Percentiles rank a stretch among this genome's conserved stretches.
Evolutionary conservation across 2,797 vertebrate species (phyloP).

Genomic region (Gallinago solitaria): DNA sequence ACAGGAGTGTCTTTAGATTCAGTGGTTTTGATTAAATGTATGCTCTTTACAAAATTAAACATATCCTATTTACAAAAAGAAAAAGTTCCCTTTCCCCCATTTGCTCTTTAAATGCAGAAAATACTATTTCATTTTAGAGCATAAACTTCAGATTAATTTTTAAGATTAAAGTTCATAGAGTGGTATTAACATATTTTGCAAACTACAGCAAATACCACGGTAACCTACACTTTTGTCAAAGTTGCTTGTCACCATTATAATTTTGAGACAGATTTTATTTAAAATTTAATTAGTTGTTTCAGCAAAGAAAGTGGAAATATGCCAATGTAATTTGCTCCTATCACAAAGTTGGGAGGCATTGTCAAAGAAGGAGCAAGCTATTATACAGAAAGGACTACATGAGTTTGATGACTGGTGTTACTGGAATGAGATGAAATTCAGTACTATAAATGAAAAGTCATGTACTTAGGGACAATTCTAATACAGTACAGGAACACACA

Average conservation of each 20-base stretch:
- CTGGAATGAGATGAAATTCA: slow-evolving; percentile 10
- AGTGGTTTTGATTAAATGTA: background rate
- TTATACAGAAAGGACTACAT: background rate
- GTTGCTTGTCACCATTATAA: background rate
- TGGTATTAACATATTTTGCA: background rate
- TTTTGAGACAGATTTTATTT: background rate
- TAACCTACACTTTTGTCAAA: background rate
- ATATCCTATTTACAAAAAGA: background rate
- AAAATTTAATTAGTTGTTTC: slow-evolving; percentile 7
- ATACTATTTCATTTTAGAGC: background rate
- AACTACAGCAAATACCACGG: background rate
- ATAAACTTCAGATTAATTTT: background rate
- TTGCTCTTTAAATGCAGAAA: background rate
- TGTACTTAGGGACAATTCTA: slow-evolving; percentile 17
- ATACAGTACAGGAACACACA: background rate
- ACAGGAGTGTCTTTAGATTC: background rate
- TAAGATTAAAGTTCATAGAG: background rate
- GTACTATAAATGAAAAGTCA: slow-evolving; percentile 35
- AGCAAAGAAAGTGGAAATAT: background rate
- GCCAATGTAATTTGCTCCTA: slow-evolving; percentile 13
- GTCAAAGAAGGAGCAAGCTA: slow-evolving; percentile 26
- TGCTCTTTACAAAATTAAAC: background rate
- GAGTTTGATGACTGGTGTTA: slow-evolving; percentile 14
- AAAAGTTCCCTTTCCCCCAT: background rate
- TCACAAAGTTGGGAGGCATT: background rate